These are phyloP conservation scores for Tangara arthus DNA, from an alignment of 2,797 vertebrate genomes.

Conservation along the genomic window DNA sequence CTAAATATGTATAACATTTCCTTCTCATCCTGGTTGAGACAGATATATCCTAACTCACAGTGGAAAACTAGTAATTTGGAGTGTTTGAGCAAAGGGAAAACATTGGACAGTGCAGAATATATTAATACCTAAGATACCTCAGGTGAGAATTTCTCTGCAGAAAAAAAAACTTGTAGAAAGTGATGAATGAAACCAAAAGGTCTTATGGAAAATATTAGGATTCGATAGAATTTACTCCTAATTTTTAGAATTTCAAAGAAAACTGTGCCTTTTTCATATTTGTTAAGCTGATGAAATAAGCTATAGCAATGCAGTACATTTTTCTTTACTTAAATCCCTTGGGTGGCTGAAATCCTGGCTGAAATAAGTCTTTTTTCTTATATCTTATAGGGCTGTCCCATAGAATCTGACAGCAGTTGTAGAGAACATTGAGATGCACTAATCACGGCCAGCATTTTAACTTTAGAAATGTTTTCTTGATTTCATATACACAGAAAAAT, in stretches of 20 bases:
- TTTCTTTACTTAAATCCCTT: not conserved
- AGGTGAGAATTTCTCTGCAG: not conserved
- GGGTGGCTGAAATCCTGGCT: not conserved
- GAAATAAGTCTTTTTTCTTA: not conserved
- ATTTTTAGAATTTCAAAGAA: not conserved
- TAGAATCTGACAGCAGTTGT: not conserved
- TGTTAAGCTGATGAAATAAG: not conserved
- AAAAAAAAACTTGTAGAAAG: not conserved
- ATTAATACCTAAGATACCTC: not conserved
- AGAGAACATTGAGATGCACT: not conserved
- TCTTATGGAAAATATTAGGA: not conserved
- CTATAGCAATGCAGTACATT: not conserved
- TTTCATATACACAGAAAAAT: not conserved
- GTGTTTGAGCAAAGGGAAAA: conserved; percentile 6
- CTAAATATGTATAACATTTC: not conserved
- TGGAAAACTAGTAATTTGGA: not conserved
- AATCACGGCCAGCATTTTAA: not conserved
- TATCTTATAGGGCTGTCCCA: not conserved
- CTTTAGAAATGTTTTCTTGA: not conserved
- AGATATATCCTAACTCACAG: not conserved
- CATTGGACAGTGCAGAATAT: not conserved
- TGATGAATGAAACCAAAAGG: not conserved
- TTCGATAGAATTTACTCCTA: not conserved
- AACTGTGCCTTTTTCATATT: not conserved
- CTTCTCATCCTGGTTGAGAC: not conserved